A percentile compares a stretch with the other conserved stretches of the same genome.
Conservation (phyloP, 2,113 vertebrate genomes). For the Muntiacus muntjak region DNA sequence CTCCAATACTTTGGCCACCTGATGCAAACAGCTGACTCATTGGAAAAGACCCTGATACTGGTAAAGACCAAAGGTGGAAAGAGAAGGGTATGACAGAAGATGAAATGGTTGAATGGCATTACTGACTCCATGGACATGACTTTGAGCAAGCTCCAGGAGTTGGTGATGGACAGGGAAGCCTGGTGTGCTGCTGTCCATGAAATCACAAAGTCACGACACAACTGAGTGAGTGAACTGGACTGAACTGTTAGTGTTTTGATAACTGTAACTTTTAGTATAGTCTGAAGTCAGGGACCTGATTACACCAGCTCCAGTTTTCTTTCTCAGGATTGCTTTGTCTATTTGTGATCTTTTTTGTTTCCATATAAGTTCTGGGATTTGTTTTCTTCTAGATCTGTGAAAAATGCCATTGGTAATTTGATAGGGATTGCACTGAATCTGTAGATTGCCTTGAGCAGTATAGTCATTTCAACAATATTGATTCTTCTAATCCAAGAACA, state of each 20-base stretch:
- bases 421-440: background rate
- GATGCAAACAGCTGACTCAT: background rate
- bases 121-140: background rate
- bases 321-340: background rate
- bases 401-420: background rate
- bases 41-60: background rate
- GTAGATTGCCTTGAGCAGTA: background rate
- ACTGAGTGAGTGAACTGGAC: background rate
- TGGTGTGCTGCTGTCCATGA: background rate
- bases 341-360: background rate
- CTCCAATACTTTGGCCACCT: background rate
- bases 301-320: background rate
- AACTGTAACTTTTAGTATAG: background rate
- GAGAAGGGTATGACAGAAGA: background rate
- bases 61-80: background rate
- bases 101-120: background rate
- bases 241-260: background rate
- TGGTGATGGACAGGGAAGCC: background rate
- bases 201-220: background rate
- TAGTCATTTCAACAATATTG: background rate
- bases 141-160: background rate
- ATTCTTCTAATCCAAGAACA: background rate
- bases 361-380: background rate
- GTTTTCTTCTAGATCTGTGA: background rate
- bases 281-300: background rate